Evolutionary conservation across 2,888 invertebrate species (phyloP).

Genomic region (Dryococelus australis): DNA sequence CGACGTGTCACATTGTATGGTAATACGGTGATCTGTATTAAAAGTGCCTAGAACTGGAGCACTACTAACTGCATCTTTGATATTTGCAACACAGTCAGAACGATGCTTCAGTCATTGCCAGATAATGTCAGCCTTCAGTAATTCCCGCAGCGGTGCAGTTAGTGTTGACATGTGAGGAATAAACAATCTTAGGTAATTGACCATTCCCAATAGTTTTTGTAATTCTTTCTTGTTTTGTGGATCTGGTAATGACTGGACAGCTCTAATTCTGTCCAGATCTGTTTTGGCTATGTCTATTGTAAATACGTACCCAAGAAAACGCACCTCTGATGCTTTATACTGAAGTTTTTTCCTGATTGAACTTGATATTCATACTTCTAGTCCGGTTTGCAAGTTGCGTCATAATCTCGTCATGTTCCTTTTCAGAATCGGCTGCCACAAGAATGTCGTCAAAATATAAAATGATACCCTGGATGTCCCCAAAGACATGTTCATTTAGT

Average conservation of each 20-base stretch:
- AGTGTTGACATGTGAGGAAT: conserved; percentile 33
- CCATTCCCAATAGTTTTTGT: conserved; percentile 33
- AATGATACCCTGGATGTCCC: background rate
- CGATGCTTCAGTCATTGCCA: conserved; percentile 17
- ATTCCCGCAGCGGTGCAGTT: conserved; percentile 36
- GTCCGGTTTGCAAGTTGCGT: conserved; percentile 22
- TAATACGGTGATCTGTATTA: conserved; percentile 33
- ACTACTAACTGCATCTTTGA: conserved; percentile 22
- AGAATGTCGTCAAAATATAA: background rate
- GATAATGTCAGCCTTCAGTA: conserved; percentile 22
- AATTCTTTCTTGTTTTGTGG: too few relatives aligned
- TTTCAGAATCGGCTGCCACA: background rate
- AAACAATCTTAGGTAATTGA: conserved; percentile 31
- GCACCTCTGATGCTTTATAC: background rate
- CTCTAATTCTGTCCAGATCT: background rate
- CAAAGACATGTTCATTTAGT: too few relatives aligned
- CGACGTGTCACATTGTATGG: too few relatives aligned
- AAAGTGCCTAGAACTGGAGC: conserved; percentile 43
- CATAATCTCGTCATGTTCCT: conserved; percentile 1
- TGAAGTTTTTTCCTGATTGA: conserved; percentile 27
- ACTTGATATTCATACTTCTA: too few relatives aligned
- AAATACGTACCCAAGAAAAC: conserved; percentile 27
- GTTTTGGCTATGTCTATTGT: background rate
- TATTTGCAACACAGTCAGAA: background rate
- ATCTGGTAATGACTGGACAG: background rate